Evolutionary conservation across 2,113 vertebrate species (phyloP).

Genomic region (Neotragus pygmaeus): DNA sequence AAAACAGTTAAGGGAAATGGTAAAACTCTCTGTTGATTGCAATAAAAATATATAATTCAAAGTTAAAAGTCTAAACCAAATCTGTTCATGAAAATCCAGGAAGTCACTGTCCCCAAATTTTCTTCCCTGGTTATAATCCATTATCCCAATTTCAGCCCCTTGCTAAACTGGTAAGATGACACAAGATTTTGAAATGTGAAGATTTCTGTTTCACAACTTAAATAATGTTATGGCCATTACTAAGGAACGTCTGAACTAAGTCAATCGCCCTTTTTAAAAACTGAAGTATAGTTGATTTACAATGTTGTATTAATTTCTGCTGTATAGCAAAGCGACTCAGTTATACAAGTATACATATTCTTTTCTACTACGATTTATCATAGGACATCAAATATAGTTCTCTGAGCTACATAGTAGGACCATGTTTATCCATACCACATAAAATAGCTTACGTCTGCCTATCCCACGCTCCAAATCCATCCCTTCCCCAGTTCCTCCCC

Average conservation of each 20-base stretch:
- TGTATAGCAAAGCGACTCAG: not conserved
- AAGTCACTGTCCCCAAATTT: not conserved
- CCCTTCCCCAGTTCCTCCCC: not conserved
- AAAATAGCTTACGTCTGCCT: not conserved
- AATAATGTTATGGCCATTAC: not conserved
- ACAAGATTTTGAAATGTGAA: not conserved
- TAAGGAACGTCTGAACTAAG: not conserved
- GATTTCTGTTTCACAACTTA: not conserved
- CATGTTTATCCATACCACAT: not conserved
- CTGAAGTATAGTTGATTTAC: not conserved
- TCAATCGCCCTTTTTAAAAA: not conserved
- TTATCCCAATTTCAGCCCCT: not conserved
- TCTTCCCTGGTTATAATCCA: not conserved
- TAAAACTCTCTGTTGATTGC: not conserved
- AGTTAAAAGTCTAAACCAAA: conserved; percentile 1
- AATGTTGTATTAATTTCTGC: not conserved
- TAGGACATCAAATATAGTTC: not conserved
- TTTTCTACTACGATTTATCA: not conserved
- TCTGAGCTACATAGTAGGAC: not conserved
- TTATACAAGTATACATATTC: not conserved
- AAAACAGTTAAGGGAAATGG: not conserved
- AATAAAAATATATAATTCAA: not conserved
- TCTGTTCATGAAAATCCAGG: not conserved
- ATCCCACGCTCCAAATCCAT: not conserved
- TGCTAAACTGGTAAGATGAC: not conserved